Conservation (phyloP, 2,888 invertebrate genomes). For the Pandemis heparana region DNA sequence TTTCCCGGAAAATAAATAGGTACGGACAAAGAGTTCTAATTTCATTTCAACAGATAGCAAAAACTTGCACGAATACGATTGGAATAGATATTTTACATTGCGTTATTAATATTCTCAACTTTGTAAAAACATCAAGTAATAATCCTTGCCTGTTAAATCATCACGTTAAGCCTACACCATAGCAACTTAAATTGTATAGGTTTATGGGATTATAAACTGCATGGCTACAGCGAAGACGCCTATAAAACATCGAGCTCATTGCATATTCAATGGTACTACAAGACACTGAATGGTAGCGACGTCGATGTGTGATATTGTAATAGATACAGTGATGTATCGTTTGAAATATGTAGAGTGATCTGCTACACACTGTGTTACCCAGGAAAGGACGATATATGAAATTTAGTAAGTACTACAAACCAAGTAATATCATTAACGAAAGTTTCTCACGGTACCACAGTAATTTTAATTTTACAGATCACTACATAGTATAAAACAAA, state of each 20-base stretch:
- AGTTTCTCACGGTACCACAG: neutral
- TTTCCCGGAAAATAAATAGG: neutral
- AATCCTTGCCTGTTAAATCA: neutral
- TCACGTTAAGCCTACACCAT: neutral
- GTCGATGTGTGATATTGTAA: neutral
- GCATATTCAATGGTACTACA: constrained; percentile 3
- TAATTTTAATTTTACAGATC: too few species aligned
- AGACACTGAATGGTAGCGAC: constrained; percentile 2
- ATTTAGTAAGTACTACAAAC: neutral
- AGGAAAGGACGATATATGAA: neutral
- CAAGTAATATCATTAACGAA: neutral
- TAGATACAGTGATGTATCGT: constrained; percentile 10
- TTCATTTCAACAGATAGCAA: neutral
- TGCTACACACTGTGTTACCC: neutral
- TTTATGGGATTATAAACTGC: constrained; percentile 2
- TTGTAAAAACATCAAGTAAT: neutral
- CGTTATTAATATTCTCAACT: neutral
- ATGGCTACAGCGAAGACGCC: neutral
- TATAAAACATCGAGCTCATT: neutral
- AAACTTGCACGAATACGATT: neutral
- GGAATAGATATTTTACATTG: neutral
- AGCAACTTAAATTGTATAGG: neutral
- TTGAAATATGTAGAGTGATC: neutral
- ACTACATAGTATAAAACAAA: too few species aligned
- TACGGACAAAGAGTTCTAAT: neutral